These are phyloP conservation scores for Caenorhabditis macrosperma DNA, from an alignment of 2,888 invertebrate genomes.

Conservation along the genomic window DNA sequence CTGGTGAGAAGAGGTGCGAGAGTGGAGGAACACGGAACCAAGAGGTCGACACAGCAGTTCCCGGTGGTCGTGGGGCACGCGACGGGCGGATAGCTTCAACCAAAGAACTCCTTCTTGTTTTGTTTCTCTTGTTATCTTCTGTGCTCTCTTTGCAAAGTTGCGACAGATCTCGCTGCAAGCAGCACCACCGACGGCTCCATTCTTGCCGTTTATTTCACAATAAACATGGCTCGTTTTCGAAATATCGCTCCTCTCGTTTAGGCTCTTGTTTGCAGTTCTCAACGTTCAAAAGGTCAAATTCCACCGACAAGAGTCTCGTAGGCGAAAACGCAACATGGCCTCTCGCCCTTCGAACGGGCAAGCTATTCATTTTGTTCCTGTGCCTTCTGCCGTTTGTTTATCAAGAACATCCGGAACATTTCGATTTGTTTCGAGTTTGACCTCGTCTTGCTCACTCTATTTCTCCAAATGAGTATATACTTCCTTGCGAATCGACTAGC, in stretches of 20 bases:
- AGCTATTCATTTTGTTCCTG: not conserved
- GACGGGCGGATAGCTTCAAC: not conserved
- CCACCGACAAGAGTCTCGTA: not conserved
- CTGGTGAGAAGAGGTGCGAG: conserved; percentile 17
- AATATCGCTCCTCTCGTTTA: not conserved
- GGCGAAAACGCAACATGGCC: not conserved
- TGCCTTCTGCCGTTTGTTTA: not conserved
- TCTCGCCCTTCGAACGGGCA: not conserved
- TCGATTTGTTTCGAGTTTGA: no score
- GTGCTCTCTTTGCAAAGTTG: not conserved
- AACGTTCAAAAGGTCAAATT: not conserved
- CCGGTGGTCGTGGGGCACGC: not conserved
- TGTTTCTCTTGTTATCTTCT: not conserved
- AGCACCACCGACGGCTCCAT: not conserved
- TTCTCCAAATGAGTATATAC: no score
- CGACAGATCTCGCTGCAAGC: not conserved
- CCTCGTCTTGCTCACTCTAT: no score
- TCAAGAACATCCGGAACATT: no score
- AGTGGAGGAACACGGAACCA: conserved; percentile 18
- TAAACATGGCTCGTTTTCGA: not conserved
- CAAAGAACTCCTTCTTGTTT: not conserved
- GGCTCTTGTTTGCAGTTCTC: not conserved
- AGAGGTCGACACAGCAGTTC: conserved; percentile 21
- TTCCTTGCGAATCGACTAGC: no score
- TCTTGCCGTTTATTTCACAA: not conserved